A percentile compares a stretch with the other conserved stretches of the same genome.
Evolutionary conservation across 2,797 vertebrate genomes (phyloP).

Genomic region (Typhlichthys eigenmanni): DNA sequence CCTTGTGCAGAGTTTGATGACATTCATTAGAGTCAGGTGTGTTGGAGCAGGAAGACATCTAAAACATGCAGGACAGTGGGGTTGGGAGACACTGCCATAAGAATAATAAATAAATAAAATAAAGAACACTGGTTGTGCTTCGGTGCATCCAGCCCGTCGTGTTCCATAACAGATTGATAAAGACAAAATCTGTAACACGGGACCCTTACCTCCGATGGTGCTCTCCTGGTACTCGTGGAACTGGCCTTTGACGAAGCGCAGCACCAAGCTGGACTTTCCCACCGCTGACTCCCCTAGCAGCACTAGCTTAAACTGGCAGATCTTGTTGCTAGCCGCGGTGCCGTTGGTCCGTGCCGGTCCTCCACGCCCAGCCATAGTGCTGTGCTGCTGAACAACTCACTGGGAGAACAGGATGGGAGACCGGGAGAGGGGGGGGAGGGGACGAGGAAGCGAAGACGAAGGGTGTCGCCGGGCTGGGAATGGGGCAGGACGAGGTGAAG

Average conservation of each 20-base stretch:
- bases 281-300: conserved; percentile 95
- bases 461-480: background rate
- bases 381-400: conserved; percentile 38
- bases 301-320: conserved; percentile 99
- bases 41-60: too few species aligned
- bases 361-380: conserved; percentile 92
- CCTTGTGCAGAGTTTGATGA: too few species aligned
- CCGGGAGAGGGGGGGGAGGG: conserved; percentile 22
- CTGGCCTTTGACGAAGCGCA: conserved; percentile 98
- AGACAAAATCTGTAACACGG: background rate
- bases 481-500: conserved; percentile 20
- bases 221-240: conserved; percentile 99
- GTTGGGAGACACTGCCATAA: too few species aligned
- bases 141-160: background rate
- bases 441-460: too few species aligned
- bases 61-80: too few species aligned
- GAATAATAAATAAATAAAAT: too few species aligned
- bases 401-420: conserved; percentile 33
- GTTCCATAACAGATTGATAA: background rate
- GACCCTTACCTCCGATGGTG: conserved; percentile 93
- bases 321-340: conserved; percentile 92
- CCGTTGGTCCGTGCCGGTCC: conserved; percentile 92
- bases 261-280: conserved; percentile 97
- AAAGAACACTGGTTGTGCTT: background rate
- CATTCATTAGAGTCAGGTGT: too few species aligned